Percentiles rank a stretch among this genome's conserved stretches.
Conservation (phyloP, 2,797 vertebrate genomes). For the Xerus rutilus region DNA sequence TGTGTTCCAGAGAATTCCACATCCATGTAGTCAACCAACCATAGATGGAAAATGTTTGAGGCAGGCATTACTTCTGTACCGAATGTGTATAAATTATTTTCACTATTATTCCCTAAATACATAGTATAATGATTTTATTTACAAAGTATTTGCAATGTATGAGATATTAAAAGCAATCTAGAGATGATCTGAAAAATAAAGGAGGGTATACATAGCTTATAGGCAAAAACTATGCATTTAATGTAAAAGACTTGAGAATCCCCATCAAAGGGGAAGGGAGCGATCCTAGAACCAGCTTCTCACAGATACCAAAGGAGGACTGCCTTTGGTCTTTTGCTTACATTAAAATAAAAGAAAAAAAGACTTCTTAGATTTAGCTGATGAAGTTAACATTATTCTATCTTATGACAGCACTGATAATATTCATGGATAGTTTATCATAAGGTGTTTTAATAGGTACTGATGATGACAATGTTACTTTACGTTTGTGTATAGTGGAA, state of each 20-base stretch:
- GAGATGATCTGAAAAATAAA: background rate
- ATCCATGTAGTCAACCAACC: fast-evolving
- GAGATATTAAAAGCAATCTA: background rate
- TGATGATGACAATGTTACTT: background rate
- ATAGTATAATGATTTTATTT: background rate
- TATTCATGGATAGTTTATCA: background rate
- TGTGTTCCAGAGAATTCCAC: background rate
- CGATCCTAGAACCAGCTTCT: background rate
- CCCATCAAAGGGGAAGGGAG: background rate
- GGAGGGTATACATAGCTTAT: background rate
- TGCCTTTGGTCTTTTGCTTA: background rate
- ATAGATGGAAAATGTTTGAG: background rate
- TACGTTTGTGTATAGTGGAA: background rate
- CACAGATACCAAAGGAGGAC: background rate
- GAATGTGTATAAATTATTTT: background rate
- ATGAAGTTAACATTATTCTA: background rate
- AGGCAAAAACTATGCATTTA: background rate
- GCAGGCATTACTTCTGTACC: background rate
- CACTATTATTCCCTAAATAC: background rate
- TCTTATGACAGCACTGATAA: background rate
- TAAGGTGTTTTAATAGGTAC: background rate
- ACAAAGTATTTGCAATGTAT: background rate
- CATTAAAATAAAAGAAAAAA: background rate
- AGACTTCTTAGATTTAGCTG: background rate
- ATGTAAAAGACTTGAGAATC: background rate